phyloP scores from a whole-genome alignment of 2,113 vertebrate genomes.

The Anser cygnoides region DNA sequence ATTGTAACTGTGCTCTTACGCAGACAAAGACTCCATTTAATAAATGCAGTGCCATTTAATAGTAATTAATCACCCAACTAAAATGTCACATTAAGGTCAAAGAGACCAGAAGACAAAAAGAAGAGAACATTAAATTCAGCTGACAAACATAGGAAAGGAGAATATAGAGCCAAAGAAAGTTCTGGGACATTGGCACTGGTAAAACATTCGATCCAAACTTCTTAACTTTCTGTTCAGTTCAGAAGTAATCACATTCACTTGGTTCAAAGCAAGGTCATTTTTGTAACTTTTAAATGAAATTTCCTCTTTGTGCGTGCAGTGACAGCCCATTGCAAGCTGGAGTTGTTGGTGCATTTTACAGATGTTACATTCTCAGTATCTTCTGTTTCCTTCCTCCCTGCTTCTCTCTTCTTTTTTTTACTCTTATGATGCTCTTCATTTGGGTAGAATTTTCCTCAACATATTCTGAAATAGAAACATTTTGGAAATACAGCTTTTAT shows the following conservation, averaged over 20 bases:
- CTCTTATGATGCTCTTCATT: conserved; percentile 7
- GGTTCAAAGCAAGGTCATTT: conserved; percentile 68
- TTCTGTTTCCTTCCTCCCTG: not conserved
- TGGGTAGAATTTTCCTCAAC: conserved; percentile 12
- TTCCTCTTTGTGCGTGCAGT: conserved; percentile 30
- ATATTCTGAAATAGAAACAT: not conserved
- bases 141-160: conserved; percentile 72
- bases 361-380: conserved; percentile 13
- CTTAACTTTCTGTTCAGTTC: conserved; percentile 63
- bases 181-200: conserved; percentile 65
- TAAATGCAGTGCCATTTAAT: conserved; percentile 77
- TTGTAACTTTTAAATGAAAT: conserved; percentile 58
- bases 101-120: conserved; percentile 75
- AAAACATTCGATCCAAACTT: conserved; percentile 70
- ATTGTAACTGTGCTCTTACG: conserved; percentile 74
- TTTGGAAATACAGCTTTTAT: not conserved
- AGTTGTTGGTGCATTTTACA: conserved; percentile 36
- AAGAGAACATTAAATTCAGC: conserved; percentile 73
- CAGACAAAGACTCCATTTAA: conserved; percentile 79
- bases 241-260: conserved; percentile 67
- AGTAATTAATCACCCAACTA: conserved; percentile 79
- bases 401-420: not conserved
- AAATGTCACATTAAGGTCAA: conserved; percentile 84
- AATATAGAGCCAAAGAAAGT: conserved; percentile 63
- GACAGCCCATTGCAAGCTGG: conserved; percentile 40